Percentiles rank a stretch among this genome's conserved stretches.
These are phyloP conservation scores for Aphelinus certus DNA, from an alignment of 1,140 invertebrate genomes.

Conservation along the genomic window DNA sequence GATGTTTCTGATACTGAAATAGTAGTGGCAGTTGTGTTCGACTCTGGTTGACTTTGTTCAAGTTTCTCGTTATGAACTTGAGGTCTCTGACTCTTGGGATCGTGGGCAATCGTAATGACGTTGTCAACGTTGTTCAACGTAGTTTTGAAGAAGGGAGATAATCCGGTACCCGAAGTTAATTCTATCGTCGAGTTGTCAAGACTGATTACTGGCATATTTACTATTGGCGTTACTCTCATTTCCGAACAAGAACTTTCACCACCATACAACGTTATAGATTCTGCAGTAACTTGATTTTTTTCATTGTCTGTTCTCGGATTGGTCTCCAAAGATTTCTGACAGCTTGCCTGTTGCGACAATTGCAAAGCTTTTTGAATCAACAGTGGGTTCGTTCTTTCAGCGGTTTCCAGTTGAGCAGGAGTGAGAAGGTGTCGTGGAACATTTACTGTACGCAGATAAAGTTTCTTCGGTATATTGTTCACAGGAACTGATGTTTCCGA, in stretches of 20 bases:
- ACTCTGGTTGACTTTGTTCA: neutral
- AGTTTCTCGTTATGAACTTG: neutral
- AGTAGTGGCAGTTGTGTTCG: no score
- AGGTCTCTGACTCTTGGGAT: neutral
- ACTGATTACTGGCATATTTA: conserved; percentile 51
- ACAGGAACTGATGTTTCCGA: neutral
- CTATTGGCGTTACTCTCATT: conserved; percentile 38
- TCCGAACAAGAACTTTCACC: conserved; percentile 44
- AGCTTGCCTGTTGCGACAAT: no score
- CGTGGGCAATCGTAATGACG: neutral
- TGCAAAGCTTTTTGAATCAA: neutral
- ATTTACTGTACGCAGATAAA: conserved; percentile 33
- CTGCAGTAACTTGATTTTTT: neutral
- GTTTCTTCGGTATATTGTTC: neutral
- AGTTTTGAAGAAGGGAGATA: conserved; percentile 58
- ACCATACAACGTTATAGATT: conserved; percentile 58
- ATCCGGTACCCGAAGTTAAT: conserved; percentile 47
- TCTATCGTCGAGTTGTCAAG: conserved; percentile 51
- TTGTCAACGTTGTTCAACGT: neutral
- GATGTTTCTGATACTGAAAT: neutral
- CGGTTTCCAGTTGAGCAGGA: conserved; percentile 9
- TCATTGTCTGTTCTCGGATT: neutral
- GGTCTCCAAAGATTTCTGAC: no score
- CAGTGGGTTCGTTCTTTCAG: neutral
- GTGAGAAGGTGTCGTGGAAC: conserved; percentile 30